phyloP scores from a whole-genome alignment of 1,140 invertebrate species.

The Holotrichia oblita region DNA sequence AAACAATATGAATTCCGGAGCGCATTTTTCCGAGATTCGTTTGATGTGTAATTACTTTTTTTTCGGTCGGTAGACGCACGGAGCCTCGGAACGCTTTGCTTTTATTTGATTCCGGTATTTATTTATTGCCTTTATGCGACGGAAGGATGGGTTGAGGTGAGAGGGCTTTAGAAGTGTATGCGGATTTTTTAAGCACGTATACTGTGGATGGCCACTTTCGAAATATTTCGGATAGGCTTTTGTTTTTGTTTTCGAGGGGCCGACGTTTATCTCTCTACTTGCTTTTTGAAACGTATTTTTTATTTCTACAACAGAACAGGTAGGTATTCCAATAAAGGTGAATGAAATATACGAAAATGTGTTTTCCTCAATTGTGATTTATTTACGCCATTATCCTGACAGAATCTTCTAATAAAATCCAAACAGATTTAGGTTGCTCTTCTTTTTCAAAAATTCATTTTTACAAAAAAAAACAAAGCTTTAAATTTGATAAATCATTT shows the following conservation, averaged over 20 bases:
- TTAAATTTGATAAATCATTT: too few species aligned
- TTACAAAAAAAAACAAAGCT: too few species aligned
- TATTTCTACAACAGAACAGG: not conserved
- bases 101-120: constrained; percentile 59
- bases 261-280: not conserved
- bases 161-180: constrained; percentile 18
- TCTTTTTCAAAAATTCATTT: not conserved
- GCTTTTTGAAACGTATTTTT: not conserved
- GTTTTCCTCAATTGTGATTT: not conserved
- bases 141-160: constrained; percentile 37
- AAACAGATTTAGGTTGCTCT: not conserved
- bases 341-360: not conserved
- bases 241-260: constrained; percentile 14
- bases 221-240: not conserved
- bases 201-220: not conserved
- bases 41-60: constrained; percentile 60
- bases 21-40: constrained; percentile 58
- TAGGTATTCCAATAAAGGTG: constrained; percentile 35
- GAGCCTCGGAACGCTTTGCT: constrained; percentile 51
- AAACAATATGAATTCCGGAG: constrained; percentile 60
- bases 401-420: constrained; percentile 21
- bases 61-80: constrained; percentile 47
- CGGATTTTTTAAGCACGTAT: constrained; percentile 33
- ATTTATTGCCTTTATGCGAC: constrained; percentile 55
- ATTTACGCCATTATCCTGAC: not conserved